phyloP scores from a whole-genome alignment of 2,888 invertebrate species.

The Idaea biselata region DNA sequence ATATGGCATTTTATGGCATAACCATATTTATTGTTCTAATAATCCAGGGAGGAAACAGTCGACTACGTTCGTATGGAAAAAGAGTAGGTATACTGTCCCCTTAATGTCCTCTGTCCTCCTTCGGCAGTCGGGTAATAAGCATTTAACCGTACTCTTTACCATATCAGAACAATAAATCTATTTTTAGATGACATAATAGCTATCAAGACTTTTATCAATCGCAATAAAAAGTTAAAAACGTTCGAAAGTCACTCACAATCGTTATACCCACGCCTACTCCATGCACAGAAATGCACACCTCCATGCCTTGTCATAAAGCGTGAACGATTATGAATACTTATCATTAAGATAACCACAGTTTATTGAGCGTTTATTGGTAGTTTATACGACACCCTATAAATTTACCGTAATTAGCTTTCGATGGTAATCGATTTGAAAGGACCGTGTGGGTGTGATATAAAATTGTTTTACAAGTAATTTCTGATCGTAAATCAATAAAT shows the following conservation, averaged over 20 bases:
- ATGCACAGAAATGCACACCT: neutral
- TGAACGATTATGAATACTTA: neutral
- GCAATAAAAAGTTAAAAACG: neutral
- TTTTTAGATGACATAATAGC: too few species aligned
- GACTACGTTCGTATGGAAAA: too few species aligned
- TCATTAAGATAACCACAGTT: neutral
- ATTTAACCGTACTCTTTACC: too few species aligned
- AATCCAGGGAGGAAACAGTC: too few species aligned
- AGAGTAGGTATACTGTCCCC: too few species aligned
- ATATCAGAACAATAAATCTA: too few species aligned
- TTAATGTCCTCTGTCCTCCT: too few species aligned
- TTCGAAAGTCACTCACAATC: neutral
- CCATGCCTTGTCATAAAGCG: neutral
- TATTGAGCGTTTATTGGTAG: neutral
- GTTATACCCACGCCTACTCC: neutral
- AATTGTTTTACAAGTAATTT: neutral
- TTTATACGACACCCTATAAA: neutral
- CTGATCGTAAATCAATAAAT: neutral
- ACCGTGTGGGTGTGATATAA: neutral
- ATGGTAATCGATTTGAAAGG: neutral
- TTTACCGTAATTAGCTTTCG: neutral
- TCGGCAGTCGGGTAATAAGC: too few species aligned
- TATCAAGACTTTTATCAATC: neutral
- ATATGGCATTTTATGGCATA: too few species aligned
- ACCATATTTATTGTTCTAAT: too few species aligned